Conservation (phyloP, 2,113 vertebrate species). For the Mungos mungo region DNA sequence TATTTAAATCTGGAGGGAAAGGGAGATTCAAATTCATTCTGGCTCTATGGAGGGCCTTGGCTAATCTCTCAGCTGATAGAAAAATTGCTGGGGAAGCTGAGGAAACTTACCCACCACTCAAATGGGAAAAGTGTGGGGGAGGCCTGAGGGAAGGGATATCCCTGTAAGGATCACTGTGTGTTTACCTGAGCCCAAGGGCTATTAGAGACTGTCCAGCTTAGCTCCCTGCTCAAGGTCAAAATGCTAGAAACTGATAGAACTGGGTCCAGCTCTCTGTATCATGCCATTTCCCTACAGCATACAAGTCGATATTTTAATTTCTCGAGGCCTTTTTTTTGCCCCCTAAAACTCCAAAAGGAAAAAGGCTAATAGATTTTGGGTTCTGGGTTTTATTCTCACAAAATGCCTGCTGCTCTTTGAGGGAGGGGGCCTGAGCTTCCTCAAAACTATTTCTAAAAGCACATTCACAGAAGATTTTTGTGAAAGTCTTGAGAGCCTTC, state of each 20-base stretch:
- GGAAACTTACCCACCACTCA: background rate
- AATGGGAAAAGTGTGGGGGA: background rate
- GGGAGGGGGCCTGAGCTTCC: background rate
- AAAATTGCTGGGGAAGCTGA: background rate
- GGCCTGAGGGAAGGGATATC: no score
- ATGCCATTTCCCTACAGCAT: background rate
- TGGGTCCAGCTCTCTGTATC: background rate
- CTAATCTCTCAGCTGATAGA: background rate
- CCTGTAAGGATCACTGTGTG: background rate
- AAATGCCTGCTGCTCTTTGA: background rate
- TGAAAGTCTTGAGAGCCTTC: background rate
- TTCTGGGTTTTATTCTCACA: background rate
- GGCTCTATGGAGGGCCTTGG: background rate
- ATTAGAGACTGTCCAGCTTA: background rate
- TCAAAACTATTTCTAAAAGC: conserved; percentile 3
- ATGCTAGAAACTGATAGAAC: background rate
- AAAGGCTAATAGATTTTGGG: background rate
- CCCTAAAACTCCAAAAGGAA: conserved; percentile 5
- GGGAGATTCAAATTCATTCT: background rate
- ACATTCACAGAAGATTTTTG: background rate
- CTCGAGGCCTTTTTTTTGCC: background rate
- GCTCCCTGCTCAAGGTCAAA: conserved; percentile 13
- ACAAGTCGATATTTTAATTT: background rate
- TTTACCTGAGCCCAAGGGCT: background rate
- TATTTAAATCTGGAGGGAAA: background rate